Evolutionary conservation across 2,888 invertebrate species (phyloP), one percentile per base, ranked within the genome.

Genomic region (Phalera bucephala): DNA sequence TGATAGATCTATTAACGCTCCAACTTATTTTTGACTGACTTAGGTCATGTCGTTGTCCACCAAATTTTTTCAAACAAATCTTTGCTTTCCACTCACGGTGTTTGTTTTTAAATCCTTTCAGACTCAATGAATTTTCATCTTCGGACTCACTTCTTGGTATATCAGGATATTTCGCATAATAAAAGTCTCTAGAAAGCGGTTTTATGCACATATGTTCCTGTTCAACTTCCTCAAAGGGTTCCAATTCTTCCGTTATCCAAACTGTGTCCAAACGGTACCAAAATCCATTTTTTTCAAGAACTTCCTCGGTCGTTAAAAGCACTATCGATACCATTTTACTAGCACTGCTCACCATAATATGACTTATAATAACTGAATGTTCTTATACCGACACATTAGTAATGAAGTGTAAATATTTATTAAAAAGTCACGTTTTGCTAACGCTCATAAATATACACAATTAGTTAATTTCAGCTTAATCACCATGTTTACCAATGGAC

Each of bases 91-190:
- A 85, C 44, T 84, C 73, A 25, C 59, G 52, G 39, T 86, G 79
- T 63, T 87, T 88, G 15, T 40, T 65, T 52, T 55, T 62, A 54
- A 88, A 88, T 19, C 85, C 87, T 17, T 59, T 72, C 3, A 87
- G 45, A 30, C 78, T 80, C 22, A 86, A 44, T 1, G 85, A 75
- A 38, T 68, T 80, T 45, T 88, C 88, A 17, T 87, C 89, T 34
- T 89, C 89, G 0, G 88, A 88, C 59, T 87, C 87, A 48, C 89
- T 88, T 63, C 87, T 69, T 0, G 80, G 77, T 68, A 89, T 85
- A 27, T 88, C 87, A 1, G 87, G 87, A 45, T 72, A 72, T 45
- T 76, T 85, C 0, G 82, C 64, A 41, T 89, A 87, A 39, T 88
- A 89, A 11, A 73, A 54, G 41, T 88, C 89, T 59, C 79, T 79